Percentiles rank a stretch among this genome's conserved stretches.
phyloP scores from a whole-genome alignment of 2,113 vertebrate species.

The Anthoscopus minutus region DNA sequence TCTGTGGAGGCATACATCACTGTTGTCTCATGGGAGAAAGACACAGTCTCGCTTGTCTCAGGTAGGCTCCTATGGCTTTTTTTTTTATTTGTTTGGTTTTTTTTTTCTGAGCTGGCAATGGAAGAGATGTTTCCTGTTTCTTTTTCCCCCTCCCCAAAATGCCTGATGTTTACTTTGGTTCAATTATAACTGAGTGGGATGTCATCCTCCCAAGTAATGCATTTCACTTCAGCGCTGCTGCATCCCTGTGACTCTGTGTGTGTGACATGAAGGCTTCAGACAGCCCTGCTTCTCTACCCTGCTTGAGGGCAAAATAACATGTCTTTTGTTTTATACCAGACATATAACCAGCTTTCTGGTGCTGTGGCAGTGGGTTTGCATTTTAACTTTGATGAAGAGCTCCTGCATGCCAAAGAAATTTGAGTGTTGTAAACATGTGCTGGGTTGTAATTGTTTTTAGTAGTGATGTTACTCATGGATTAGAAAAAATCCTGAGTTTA shows the following conservation, averaged over 20 bases:
- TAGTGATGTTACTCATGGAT: background rate
- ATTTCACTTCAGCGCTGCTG: background rate
- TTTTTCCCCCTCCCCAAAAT: accelerated
- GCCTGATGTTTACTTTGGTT: background rate
- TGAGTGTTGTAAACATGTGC: background rate
- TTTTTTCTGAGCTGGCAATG: background rate
- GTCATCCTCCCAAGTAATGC: background rate
- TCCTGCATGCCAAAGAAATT: background rate
- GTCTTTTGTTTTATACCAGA: background rate
- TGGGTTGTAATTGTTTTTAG: background rate
- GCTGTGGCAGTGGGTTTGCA: background rate
- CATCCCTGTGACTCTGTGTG: background rate
- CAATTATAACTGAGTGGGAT: background rate
- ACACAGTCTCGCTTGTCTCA: conserved; percentile 98
- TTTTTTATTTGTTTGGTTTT: background rate
- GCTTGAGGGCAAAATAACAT: background rate
- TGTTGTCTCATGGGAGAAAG: conserved; percentile 99
- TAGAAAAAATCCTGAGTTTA: background rate
- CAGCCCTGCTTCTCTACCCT: background rate
- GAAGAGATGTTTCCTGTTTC: background rate
- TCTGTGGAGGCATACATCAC: conserved; percentile 96
- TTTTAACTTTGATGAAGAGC: background rate
- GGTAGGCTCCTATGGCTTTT: conserved; percentile 72
- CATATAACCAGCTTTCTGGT: background rate
- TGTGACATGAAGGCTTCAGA: background rate